Evolutionary conservation across 2,797 vertebrate species (phyloP).

Genomic region (Notolabrus celidotus): DNA sequence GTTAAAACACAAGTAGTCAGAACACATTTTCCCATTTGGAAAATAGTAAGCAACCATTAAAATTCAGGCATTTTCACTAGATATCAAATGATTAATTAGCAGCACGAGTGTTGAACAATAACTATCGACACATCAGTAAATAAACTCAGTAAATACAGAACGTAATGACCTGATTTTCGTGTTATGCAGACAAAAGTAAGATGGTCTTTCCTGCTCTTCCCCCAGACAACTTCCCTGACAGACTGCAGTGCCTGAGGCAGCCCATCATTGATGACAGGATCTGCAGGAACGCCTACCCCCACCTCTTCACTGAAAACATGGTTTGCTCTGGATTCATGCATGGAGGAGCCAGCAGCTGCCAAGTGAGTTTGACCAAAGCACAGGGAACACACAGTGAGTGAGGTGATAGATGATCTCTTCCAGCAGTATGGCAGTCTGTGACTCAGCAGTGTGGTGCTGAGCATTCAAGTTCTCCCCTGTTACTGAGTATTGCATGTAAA

Average conservation of each 20-base stretch:
- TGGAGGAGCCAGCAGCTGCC: constrained; percentile 81
- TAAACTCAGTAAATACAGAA: too few relatives aligned
- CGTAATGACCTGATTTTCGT: too few relatives aligned
- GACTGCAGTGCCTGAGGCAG: constrained; percentile 80
- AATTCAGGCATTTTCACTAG: not conserved
- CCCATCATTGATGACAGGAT: constrained; percentile 77
- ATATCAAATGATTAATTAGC: not conserved
- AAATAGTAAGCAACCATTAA: not conserved
- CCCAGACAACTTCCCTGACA: constrained; percentile 68
- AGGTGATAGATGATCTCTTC: constrained; percentile 1
- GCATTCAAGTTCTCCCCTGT: not conserved
- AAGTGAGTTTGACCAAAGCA: constrained; percentile 64
- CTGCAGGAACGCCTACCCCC: constrained; percentile 76
- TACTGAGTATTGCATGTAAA: not conserved
- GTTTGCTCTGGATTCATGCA: constrained; percentile 79
- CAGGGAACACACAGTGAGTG: constrained; percentile 22
- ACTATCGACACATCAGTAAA: too few relatives aligned
- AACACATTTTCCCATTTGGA: not conserved
- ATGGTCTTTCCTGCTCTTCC: not conserved
- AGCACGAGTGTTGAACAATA: not conserved
- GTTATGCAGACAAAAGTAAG: too few relatives aligned
- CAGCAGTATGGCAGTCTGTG: not conserved
- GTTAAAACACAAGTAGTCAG: not conserved
- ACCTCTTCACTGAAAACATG: constrained; percentile 80
- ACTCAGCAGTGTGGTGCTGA: not conserved